A percentile compares a stretch with the other conserved stretches of the same genome.
Evolutionary conservation across 2,113 vertebrate species (phyloP).

Genomic region (Helogale parvula): DNA sequence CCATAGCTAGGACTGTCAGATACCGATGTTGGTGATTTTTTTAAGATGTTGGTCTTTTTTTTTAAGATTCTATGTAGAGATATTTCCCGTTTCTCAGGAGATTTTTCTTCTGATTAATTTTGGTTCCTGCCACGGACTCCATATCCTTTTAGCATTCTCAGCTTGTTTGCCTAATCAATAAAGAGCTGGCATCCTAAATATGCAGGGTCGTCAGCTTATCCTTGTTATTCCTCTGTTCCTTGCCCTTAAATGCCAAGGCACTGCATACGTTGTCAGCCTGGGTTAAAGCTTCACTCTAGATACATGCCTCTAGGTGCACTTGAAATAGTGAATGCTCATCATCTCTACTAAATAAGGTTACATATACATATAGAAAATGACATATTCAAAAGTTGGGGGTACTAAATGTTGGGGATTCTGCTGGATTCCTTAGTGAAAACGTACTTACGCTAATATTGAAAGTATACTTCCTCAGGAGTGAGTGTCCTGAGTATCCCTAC

Average conservation of each 20-base stretch:
- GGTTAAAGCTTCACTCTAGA: neutral
- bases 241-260: neutral
- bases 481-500: neutral
- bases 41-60: too few species aligned
- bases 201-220: neutral
- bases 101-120: conserved; percentile 7
- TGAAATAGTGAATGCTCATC: neutral
- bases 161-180: neutral
- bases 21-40: neutral
- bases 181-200: conserved; percentile 18
- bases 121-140: neutral
- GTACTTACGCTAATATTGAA: neutral
- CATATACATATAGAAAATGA: neutral
- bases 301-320: neutral
- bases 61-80: neutral
- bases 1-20: neutral
- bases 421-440: neutral
- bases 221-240: neutral
- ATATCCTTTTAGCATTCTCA: neutral
- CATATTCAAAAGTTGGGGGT: neutral
- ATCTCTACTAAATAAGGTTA: neutral
- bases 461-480: neutral
- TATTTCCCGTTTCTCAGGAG: neutral
- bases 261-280: neutral
- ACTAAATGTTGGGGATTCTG: neutral